phyloP scores from a whole-genome alignment of 2,888 invertebrate species.

The Vannuccia rotundouncinata region DNA sequence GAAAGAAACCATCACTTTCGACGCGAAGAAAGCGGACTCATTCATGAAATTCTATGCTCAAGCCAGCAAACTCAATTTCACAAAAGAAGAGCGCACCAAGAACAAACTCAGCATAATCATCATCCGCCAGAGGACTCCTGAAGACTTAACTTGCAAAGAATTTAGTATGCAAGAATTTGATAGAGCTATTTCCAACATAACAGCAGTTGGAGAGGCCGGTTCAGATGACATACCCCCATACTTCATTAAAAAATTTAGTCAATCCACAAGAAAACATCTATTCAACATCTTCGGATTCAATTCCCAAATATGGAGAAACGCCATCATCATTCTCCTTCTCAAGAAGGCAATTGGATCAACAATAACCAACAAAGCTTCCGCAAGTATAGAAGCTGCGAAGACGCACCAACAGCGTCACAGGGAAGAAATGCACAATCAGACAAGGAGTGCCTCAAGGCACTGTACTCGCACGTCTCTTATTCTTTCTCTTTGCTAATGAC shows the following conservation, averaged over 20 bases:
- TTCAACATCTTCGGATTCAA: not conserved
- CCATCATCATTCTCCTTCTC: not conserved
- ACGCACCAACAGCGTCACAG: not conserved
- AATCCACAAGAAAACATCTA: not conserved
- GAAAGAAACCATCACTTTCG: not conserved
- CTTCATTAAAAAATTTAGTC: constrained; percentile 1
- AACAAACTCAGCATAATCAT: not conserved
- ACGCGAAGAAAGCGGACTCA: not conserved
- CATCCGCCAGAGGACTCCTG: not conserved
- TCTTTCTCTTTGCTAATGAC: not conserved
- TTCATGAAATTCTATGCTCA: not conserved
- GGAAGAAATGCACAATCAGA: not conserved
- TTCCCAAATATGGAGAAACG: constrained; percentile 1
- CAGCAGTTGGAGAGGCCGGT: constrained; percentile 3
- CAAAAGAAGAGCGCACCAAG: not conserved
- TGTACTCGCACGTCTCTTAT: not conserved
- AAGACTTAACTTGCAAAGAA: not conserved
- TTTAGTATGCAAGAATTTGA: not conserved
- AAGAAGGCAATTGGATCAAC: not conserved
- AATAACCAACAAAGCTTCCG: not conserved
- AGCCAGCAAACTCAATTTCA: not conserved
- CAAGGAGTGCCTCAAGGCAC: not conserved
- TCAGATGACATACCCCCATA: not conserved
- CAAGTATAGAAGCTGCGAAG: not conserved
- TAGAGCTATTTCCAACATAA: not conserved